These are phyloP conservation scores for Dromaius novaehollandiae DNA, from an alignment of 2,113 vertebrate genomes.

Conservation along the genomic window DNA sequence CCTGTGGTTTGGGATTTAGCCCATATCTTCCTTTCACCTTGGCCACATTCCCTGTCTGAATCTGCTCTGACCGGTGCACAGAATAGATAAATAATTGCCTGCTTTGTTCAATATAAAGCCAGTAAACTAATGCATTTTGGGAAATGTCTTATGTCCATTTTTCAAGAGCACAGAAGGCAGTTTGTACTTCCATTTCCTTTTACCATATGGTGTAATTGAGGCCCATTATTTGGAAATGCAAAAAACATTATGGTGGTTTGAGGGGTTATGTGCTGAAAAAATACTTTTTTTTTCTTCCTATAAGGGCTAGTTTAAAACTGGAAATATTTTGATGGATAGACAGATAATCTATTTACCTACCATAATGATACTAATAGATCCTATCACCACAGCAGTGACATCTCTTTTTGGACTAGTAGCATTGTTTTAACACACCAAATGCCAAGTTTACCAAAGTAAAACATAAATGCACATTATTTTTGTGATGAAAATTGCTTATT, in stretches of 20 bases:
- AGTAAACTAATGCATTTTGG: not conserved
- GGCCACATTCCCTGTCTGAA: not conserved
- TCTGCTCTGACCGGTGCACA: not conserved
- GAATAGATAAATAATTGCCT: not conserved
- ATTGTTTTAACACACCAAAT: not conserved
- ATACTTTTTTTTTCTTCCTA: no score
- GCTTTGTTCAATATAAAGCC: not conserved
- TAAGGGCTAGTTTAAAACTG: not conserved
- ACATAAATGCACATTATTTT: not conserved
- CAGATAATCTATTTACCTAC: not conserved
- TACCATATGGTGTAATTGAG: not conserved
- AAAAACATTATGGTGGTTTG: not conserved
- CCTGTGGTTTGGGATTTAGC: slow-evolving; percentile 31
- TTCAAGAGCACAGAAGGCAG: not conserved
- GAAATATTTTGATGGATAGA: not conserved
- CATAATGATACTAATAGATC: not conserved
- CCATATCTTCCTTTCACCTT: not conserved
- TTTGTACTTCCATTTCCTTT: not conserved
- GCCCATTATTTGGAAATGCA: accelerated
- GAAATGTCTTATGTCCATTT: not conserved
- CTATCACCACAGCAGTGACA: not conserved
- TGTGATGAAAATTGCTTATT: not conserved
- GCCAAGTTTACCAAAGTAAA: not conserved
- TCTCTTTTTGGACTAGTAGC: not conserved
- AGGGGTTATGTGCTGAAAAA: not conserved